A percentile compares a stretch with the other conserved stretches of the same genome.
Conservation (phyloP, 2,113 vertebrate genomes). For the Polypterus bichir region DNA sequence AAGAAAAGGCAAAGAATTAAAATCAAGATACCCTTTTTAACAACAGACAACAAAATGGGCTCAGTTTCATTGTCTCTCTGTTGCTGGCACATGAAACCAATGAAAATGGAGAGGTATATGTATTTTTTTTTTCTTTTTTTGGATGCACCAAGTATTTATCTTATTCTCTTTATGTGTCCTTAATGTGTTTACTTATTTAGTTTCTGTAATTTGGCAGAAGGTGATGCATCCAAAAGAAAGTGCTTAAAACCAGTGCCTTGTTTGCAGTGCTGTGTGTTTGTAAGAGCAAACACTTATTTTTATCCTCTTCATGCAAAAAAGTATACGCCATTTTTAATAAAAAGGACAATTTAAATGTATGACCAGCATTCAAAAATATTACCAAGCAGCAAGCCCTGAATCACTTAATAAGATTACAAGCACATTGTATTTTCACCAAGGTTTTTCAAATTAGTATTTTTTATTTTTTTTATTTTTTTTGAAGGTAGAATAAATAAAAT, state of each 20-base stretch:
- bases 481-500: not conserved
- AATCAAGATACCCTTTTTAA: conserved; percentile 25
- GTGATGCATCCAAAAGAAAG: conserved; percentile 38
- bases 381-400: conserved; percentile 18
- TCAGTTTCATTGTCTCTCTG: conserved; percentile 42
- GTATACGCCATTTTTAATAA: conserved; percentile 27
- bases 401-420: conserved; percentile 18
- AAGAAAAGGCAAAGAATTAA: conserved; percentile 39
- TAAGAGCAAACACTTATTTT: conserved; percentile 40
- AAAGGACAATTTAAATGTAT: too few relatives aligned
- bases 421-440: conserved; percentile 25
- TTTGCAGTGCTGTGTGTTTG: conserved; percentile 32
- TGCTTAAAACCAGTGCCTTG: conserved; percentile 35
- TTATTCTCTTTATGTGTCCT: conserved; percentile 33
- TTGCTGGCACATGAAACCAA: conserved; percentile 61
- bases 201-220: conserved; percentile 31
- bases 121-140: conserved; percentile 6
- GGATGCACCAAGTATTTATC: conserved; percentile 36
- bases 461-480: not conserved
- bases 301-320: conserved; percentile 43
- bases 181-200: conserved; percentile 17
- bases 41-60: conserved; percentile 36
- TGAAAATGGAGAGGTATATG: conserved; percentile 38
- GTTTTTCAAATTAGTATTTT: not conserved
- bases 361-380: conserved; percentile 24